These are phyloP conservation scores for Vesta saturnalis DNA, from an alignment of 2,888 invertebrate genomes.

Conservation along the genomic window DNA sequence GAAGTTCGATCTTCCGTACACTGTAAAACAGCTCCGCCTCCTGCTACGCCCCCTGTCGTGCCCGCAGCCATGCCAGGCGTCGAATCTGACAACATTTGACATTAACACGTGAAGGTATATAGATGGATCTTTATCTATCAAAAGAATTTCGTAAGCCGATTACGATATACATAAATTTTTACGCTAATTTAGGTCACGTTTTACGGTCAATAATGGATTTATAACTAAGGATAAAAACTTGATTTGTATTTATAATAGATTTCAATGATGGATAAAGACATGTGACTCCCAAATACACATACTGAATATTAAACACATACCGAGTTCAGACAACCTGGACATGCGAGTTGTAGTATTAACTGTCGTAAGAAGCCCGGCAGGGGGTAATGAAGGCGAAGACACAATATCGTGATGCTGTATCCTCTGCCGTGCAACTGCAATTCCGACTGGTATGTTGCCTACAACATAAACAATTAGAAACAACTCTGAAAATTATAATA, in stretches of 20 bases:
- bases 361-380: slow-evolving; percentile 60
- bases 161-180: no score
- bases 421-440: slow-evolving; percentile 84
- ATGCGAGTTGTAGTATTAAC: slow-evolving; percentile 61
- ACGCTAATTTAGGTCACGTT: no score
- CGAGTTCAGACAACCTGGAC: slow-evolving; percentile 66
- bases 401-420: slow-evolving; percentile 66
- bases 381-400: slow-evolving; percentile 58
- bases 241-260: background rate
- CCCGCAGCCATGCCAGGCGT: slow-evolving; percentile 71
- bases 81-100: slow-evolving; percentile 56
- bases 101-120: slow-evolving; percentile 29
- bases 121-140: slow-evolving; percentile 25
- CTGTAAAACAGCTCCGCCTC: slow-evolving; percentile 68
- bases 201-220: no score
- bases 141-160: background rate
- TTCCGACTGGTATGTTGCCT: slow-evolving; percentile 79
- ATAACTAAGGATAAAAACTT: background rate
- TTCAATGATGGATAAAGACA: slow-evolving; percentile 14
- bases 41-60: slow-evolving; percentile 71
- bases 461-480: slow-evolving; percentile 7
- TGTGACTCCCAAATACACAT: no score
- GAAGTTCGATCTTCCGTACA: slow-evolving; percentile 72
- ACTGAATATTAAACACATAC: slow-evolving; percentile 61
- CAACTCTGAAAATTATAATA: background rate